phyloP scores from a whole-genome alignment of 2,888 invertebrate genomes.

The Clusia tigrina region DNA sequence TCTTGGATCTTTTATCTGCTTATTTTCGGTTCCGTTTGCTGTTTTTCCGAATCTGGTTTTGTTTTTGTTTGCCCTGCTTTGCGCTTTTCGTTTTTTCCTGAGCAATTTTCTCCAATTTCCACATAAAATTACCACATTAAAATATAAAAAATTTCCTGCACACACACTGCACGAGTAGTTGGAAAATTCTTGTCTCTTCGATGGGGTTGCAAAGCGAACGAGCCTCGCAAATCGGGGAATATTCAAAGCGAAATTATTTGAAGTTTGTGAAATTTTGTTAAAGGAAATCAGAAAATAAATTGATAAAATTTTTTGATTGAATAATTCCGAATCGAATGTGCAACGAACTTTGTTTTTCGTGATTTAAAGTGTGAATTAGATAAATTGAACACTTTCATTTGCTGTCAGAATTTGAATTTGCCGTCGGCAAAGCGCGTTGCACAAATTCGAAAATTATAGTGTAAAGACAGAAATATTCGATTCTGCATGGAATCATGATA shows the following conservation, averaged over 20 bases:
- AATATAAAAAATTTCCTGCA: conserved; percentile 35
- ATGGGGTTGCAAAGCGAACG: conserved; percentile 36
- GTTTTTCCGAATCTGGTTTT: not conserved
- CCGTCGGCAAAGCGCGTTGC: conserved; percentile 32
- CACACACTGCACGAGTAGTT: conserved; percentile 40
- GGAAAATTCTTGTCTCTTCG: conserved; percentile 44
- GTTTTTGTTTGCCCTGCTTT: conserved; percentile 18
- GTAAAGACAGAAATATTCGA: not conserved
- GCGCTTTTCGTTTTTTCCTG: not conserved
- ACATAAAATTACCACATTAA: conserved; percentile 24
- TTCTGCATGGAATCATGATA: conserved; percentile 42
- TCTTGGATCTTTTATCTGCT: conserved; percentile 15
- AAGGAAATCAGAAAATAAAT: not conserved
- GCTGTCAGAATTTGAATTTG: conserved; percentile 4
- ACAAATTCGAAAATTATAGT: not conserved
- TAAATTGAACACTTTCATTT: not conserved
- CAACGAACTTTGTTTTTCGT: not conserved
- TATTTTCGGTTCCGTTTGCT: not conserved
- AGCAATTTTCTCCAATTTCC: conserved; percentile 8
- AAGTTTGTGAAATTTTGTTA: not conserved
- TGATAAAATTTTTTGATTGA: not conserved
- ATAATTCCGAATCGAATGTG: not conserved
- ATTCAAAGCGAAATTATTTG: not conserved
- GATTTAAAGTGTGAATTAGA: not conserved
- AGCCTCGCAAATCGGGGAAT: conserved; percentile 24